A percentile compares a stretch with the other conserved stretches of the same genome.
phyloP scores from a whole-genome alignment of 2,888 invertebrate genomes.

The Heteromyza rotundicornis region DNA sequence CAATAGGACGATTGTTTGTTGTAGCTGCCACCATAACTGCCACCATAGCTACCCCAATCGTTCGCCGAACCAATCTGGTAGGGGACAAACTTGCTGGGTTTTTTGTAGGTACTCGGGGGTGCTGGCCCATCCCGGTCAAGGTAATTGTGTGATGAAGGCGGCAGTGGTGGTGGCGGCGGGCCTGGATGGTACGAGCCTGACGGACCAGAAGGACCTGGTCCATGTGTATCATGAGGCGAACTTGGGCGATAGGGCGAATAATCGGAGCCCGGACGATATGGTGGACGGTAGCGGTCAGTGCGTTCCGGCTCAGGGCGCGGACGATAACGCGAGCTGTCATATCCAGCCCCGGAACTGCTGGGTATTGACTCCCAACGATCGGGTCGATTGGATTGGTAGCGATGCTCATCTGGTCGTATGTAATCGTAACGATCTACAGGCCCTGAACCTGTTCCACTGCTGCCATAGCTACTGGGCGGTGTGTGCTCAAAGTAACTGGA shows the following conservation, averaged over 20 bases:
- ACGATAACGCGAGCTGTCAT: slow-evolving; percentile 43
- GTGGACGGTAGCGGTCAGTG: slow-evolving; percentile 52
- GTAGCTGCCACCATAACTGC: slow-evolving; percentile 66
- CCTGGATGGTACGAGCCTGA: slow-evolving; percentile 32
- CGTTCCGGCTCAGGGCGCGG: slow-evolving; percentile 46
- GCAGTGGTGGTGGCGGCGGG: slow-evolving; percentile 30
- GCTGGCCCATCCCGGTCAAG: slow-evolving; percentile 44
- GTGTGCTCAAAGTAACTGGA: slow-evolving; percentile 53
- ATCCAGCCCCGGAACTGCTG: slow-evolving; percentile 58
- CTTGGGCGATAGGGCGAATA: slow-evolving; percentile 54
- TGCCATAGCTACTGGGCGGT: slow-evolving; percentile 54
- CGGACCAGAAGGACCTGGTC: slow-evolving; percentile 26
- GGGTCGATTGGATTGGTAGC: slow-evolving; percentile 44
- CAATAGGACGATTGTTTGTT: slow-evolving; percentile 64
- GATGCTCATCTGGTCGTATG: slow-evolving; percentile 41
- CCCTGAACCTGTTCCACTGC: slow-evolving; percentile 42
- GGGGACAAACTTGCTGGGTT: slow-evolving; percentile 64
- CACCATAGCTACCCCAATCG: slow-evolving; percentile 70
- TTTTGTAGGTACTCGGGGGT: slow-evolving; percentile 42
- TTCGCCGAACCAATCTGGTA: slow-evolving; percentile 66
- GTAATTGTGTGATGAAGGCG: slow-evolving; percentile 50
- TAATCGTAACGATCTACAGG: slow-evolving; percentile 58
- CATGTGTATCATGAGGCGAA: slow-evolving; percentile 35
- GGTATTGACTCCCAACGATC: slow-evolving; percentile 57
- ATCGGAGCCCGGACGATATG: slow-evolving; percentile 51